phyloP scores from a whole-genome alignment of 2,888 invertebrate species.

The Linnaemya tessellans region DNA sequence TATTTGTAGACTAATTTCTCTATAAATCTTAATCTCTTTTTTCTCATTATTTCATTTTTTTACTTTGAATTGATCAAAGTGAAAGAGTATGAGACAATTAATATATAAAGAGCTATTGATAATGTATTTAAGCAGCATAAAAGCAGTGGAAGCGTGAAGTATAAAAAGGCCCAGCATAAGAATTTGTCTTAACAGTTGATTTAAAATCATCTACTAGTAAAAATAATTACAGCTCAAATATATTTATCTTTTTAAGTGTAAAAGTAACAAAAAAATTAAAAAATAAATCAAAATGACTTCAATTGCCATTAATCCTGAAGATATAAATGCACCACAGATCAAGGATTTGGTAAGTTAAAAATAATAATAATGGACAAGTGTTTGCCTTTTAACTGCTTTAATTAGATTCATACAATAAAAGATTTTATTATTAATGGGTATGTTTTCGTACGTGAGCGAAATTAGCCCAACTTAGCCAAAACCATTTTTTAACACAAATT shows the following conservation, averaged over 20 bases:
- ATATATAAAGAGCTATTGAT: constrained; percentile 50
- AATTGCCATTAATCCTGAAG: constrained; percentile 77
- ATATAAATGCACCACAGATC: constrained; percentile 76
- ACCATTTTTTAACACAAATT: too few species aligned
- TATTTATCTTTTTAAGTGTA: constrained; percentile 10
- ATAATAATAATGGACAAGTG: background rate
- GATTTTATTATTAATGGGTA: background rate
- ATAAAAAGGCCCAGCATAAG: constrained; percentile 60
- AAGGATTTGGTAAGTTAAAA: constrained; percentile 79
- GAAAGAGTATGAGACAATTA: constrained; percentile 52
- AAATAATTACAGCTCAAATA: background rate
- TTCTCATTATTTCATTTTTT: constrained; percentile 7
- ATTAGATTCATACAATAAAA: background rate
- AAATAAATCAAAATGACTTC: constrained; percentile 76
- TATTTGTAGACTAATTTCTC: constrained; percentile 1
- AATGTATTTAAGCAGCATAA: constrained; percentile 16
- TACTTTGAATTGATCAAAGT: constrained; percentile 41
- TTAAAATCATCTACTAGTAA: constrained; percentile 36
- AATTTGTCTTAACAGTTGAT: constrained; percentile 58
- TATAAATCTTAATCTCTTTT: constrained; percentile 33
- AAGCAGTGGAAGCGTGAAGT: constrained; percentile 36
- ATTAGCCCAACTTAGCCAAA: too few species aligned
- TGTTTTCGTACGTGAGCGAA: too few species aligned
- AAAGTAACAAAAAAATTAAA: constrained; percentile 8
- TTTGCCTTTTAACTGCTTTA: background rate